Evolutionary conservation across 2,888 invertebrate species (phyloP), one percentile per base, ranked within the genome.

Genomic region (Dolomedes plantarius): DNA sequence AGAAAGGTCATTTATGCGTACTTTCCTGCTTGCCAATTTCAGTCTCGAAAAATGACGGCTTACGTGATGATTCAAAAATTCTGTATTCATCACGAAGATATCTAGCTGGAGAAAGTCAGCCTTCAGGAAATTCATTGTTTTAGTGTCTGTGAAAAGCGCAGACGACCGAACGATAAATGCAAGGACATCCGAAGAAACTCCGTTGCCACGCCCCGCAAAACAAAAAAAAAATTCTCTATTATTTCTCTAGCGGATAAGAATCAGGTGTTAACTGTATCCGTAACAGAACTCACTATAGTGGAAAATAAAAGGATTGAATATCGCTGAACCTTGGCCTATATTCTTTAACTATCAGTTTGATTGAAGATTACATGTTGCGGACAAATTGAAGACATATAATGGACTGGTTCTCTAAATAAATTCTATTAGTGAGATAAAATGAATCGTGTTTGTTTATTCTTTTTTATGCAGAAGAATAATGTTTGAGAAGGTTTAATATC

Each of bases 241-340:
- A 68, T 68, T 32, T 69, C 69, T 56, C 19, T 28, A 41, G 28
- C 41, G 32, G 78, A 78, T 78, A 64, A 39, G 69, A 78, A 78
- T 78, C 78, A 41, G 64, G 64, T 41, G 78, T 71, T 78, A 71
- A 78, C 78, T 41, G 78, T 62, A 78, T 71, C 71, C 78, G 41
- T 69, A 78, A 72, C 71, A 64, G 36, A 78, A 71, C 36, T 71
- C 36, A 71, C 64, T 71, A 78, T 69, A 28, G 69, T 16, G 29
- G 23, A 68, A 46, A 27, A 39, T 16, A 28, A 27, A 27, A 39
- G 31, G 64, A 56, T 56, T 11, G 41, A 28, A 64, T 71, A 78
- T 39, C 78, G 39, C 29, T 31, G 41, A 78, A 71, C 78, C 78
- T 78, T 78, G 78, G 78, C 78, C 78, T 78, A 71, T 41, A 69